These are phyloP conservation scores for Morinoia aosen DNA, from an alignment of 2,888 invertebrate species.

Conservation along the genomic window DNA sequence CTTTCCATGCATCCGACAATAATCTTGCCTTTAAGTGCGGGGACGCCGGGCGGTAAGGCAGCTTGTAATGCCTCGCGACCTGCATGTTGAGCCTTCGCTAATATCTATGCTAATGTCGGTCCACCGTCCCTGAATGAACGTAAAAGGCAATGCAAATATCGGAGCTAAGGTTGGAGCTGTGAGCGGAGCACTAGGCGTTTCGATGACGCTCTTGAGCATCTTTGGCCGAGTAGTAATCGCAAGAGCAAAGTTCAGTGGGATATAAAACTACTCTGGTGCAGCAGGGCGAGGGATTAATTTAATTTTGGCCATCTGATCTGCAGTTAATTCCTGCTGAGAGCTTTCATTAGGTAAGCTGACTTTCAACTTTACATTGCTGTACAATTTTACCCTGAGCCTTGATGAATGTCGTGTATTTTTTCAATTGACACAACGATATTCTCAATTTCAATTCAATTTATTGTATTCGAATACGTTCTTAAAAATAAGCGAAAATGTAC, in stretches of 20 bases:
- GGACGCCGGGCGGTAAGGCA: neutral
- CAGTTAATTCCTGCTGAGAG: neutral
- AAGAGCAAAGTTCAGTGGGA: too few relatives aligned
- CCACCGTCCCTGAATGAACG: neutral
- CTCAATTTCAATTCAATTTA: too few relatives aligned
- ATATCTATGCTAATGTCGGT: conserved; percentile 18
- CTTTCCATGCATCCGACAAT: neutral
- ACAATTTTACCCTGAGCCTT: too few relatives aligned
- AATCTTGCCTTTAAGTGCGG: neutral
- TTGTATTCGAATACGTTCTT: too few relatives aligned
- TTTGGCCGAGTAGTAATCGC: neutral
- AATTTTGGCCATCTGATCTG: neutral
- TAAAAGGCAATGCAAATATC: conserved; percentile 23
- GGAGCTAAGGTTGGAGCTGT: neutral
- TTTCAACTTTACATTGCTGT: too few relatives aligned
- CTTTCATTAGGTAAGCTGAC: too few relatives aligned
- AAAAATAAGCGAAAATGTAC: too few relatives aligned
- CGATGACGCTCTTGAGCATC: neutral
- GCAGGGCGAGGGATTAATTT: neutral
- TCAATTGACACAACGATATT: too few relatives aligned
- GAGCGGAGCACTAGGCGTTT: neutral
- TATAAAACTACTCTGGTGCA: too few relatives aligned
- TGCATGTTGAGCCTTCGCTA: conserved; percentile 7
- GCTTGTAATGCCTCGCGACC: neutral
- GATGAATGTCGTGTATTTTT: too few relatives aligned